Evolutionary conservation across 1,140 invertebrate genomes (phyloP), one percentile per base, ranked within the genome.

Genomic region (Venustaconcha ellipsiformis): DNA sequence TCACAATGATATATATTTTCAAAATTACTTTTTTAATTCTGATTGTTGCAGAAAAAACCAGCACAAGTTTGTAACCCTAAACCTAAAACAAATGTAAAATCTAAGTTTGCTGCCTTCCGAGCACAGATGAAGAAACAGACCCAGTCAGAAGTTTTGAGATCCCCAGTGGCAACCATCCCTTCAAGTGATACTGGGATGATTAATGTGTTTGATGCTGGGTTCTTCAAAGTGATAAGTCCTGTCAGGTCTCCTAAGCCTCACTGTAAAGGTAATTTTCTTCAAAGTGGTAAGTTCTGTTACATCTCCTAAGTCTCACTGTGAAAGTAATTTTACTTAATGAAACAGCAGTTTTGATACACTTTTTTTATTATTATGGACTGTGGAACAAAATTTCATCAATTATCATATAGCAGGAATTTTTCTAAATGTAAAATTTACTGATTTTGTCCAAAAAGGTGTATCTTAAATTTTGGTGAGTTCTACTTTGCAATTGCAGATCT

Each of bases 51-150:
- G 85, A 87, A 88, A 68, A 86, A 84, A 59, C 59, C 72, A 60
- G 63, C 70, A 18, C 73, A 77, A 64, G 59, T 74, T 30, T 75
- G 65, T 18, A 65, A 67, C 2, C 57, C 70, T 15, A 88, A 88
- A 60, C 70, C 84, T 48, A 48, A 48, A 48, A 48, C 37, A 48
- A 71, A 63, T 30, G 84, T 72, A 6, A 85, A 81, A 55, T 89
- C 88, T 2, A 88, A 89, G 67, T 89, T 89, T 86, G 87, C 88
- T n/a, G 82, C 80, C 1, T 89, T 89, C 80, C 73, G 83, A 20
- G 83, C 85, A 14, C 81, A 86, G 58, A 85, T 88, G 82, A 82
- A 81, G 67, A 82, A 84, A 72, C 74, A 82, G 70, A 73, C 18
- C 55, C 67, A 70, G 60, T 20, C 59, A 14, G 64, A 74, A 6